phyloP scores from a whole-genome alignment of 2,113 vertebrate species.

The Brachypteracias leptosomus region DNA sequence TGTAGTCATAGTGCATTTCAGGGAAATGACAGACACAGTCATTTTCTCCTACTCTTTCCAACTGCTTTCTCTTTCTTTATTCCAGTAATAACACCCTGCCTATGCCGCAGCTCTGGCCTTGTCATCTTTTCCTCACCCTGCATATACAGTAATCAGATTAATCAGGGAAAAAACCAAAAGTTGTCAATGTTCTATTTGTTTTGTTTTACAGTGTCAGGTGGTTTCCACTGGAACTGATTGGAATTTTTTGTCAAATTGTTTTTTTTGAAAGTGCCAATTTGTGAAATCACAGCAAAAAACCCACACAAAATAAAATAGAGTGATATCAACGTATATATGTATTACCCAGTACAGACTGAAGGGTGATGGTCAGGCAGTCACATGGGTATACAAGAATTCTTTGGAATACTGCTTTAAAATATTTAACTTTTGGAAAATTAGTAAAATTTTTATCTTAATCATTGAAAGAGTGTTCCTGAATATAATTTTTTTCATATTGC shows the following conservation, averaged over 20 bases:
- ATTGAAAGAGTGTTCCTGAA: not conserved
- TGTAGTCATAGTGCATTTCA: not conserved
- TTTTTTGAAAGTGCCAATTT: not conserved
- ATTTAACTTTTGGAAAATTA: not conserved
- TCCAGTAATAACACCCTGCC: not conserved
- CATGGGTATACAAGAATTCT: not conserved
- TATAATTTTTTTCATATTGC: not conserved
- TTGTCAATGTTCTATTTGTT: not conserved
- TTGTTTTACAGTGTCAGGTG: too few species aligned
- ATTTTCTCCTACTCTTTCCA: not conserved
- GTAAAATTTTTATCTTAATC: not conserved
- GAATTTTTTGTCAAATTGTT: not conserved
- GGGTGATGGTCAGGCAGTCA: not conserved
- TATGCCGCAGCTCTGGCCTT: not conserved
- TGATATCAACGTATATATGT: not conserved
- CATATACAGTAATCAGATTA: not conserved
- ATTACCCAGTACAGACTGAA: not conserved
- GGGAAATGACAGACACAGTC: not conserved
- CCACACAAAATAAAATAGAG: not conserved
- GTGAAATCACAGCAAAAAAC: not conserved
- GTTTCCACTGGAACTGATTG: not conserved
- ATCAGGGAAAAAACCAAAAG: not conserved
- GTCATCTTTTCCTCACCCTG: not conserved
- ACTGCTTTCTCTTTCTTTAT: not conserved
- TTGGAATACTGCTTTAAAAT: not conserved